phyloP scores from a whole-genome alignment of 2,113 vertebrate species.

The Hippocampus abdominalis region DNA sequence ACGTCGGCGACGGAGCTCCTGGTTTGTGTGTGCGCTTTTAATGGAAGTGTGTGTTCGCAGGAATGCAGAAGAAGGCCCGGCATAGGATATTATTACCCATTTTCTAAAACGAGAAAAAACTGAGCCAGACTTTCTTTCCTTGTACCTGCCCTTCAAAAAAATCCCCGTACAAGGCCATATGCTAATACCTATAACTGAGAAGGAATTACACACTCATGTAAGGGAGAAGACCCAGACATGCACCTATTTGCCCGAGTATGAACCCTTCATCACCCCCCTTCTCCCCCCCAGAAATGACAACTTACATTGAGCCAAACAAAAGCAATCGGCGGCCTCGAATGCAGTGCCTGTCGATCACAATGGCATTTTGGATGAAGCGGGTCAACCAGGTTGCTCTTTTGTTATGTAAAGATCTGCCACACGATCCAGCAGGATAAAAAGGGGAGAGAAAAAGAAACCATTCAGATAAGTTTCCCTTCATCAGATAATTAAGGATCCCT shows the following conservation, averaged over 20 bases:
- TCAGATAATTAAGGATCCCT: conserved; percentile 75
- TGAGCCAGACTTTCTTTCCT: conserved; percentile 41
- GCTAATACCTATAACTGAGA: conserved; percentile 71
- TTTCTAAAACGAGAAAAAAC: conserved; percentile 69
- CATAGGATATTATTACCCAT: conserved; percentile 65
- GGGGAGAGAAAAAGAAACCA: conserved; percentile 72
- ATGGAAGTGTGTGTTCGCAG: conserved; percentile 42
- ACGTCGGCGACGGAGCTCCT: conserved; percentile 48
- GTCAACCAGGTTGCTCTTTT: conserved; percentile 70
- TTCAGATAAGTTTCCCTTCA: conserved; percentile 78
- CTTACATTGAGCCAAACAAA: not conserved
- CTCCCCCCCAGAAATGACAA: conserved; percentile 5
- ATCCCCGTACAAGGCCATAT: conserved; percentile 67
- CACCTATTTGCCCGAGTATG: conserved; percentile 39
- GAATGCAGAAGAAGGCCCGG: conserved; percentile 53
- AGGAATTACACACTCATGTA: conserved; percentile 57
- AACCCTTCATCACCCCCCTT: conserved; percentile 15
- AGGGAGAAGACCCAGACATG: conserved; percentile 43
- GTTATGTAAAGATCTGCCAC: conserved; percentile 77
- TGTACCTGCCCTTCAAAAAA: conserved; percentile 61
- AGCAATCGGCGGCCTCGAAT: not conserved
- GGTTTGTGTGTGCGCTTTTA: conserved; percentile 51
- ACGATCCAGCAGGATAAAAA: conserved; percentile 68
- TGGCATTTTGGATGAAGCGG: conserved; percentile 49
- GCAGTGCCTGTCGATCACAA: conserved; percentile 27